phyloP scores from a whole-genome alignment of 1,140 invertebrate species.

The Zaprionus ornatus region DNA sequence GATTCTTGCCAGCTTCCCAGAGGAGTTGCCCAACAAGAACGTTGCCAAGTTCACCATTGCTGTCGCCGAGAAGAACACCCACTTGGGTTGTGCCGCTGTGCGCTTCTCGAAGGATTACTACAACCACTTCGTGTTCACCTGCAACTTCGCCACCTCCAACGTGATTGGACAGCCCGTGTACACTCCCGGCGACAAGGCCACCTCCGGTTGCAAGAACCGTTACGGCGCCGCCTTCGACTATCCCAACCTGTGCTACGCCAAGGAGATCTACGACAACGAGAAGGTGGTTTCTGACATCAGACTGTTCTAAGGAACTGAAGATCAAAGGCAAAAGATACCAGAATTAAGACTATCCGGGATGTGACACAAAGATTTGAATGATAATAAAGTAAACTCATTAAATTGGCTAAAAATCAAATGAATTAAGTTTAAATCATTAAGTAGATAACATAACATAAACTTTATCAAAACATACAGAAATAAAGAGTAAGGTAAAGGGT shows the following conservation, averaged over 20 bases:
- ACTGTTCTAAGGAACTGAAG: constrained; percentile 6
- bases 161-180: constrained; percentile 48
- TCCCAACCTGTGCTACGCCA: constrained; percentile 59
- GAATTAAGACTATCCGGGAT: neutral
- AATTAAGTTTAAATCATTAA: constrained; percentile 21
- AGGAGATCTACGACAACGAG: constrained; percentile 72
- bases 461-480: neutral
- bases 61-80: constrained; percentile 50
- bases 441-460: neutral
- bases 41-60: constrained; percentile 61
- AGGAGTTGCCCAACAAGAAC: constrained; percentile 50
- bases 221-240: constrained; percentile 50
- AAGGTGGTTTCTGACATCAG: constrained; percentile 46
- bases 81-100: constrained; percentile 63
- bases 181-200: constrained; percentile 43
- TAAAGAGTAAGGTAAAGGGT: neutral
- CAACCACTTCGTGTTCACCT: constrained; percentile 48
- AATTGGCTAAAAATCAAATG: neutral
- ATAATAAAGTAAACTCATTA: constrained; percentile 9
- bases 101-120: constrained; percentile 43
- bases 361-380: constrained; percentile 3
- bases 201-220: constrained; percentile 43
- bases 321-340: neutral
- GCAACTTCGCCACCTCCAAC: constrained; percentile 50
- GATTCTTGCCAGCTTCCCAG: constrained; percentile 59